phyloP scores from a whole-genome alignment of 2,113 vertebrate genomes.

The Calonectris borealis region DNA sequence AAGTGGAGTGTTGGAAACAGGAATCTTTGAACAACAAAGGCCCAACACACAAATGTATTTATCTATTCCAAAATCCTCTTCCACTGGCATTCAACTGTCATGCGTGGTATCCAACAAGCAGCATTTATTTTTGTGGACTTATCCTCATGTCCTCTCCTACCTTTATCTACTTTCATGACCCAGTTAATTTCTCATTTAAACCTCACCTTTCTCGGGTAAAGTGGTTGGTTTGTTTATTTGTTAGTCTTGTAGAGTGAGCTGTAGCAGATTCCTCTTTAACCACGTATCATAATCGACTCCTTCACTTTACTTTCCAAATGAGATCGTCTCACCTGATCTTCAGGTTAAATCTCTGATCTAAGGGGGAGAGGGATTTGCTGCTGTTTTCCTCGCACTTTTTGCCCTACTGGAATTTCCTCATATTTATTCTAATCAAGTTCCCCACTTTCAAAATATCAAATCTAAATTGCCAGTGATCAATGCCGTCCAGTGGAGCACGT shows the following conservation, averaged over 20 bases:
- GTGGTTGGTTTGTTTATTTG: not conserved
- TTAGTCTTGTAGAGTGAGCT: not conserved
- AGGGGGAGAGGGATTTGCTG: not conserved
- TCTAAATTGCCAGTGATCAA: not conserved
- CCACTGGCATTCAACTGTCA: not conserved
- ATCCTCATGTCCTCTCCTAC: not conserved
- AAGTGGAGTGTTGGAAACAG: not conserved
- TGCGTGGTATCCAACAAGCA: not conserved
- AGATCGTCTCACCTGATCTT: not conserved
- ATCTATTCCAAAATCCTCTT: not conserved
- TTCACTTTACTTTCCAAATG: not conserved
- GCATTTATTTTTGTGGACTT: not conserved
- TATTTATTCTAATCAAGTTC: not conserved
- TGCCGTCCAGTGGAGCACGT: not conserved
- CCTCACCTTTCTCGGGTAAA: not conserved
- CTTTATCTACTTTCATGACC: not conserved
- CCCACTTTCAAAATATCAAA: not conserved
- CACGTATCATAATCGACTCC: not conserved
- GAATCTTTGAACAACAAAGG: not conserved
- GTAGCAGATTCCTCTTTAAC: not conserved
- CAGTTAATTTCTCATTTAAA: not conserved
- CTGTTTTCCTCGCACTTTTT: not conserved
- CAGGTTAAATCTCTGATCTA: not conserved
- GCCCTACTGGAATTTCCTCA: not conserved
- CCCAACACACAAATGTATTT: not conserved